phyloP scores from a whole-genome alignment of 2,797 vertebrate species.

The Myoxocephalus aenaeus region DNA sequence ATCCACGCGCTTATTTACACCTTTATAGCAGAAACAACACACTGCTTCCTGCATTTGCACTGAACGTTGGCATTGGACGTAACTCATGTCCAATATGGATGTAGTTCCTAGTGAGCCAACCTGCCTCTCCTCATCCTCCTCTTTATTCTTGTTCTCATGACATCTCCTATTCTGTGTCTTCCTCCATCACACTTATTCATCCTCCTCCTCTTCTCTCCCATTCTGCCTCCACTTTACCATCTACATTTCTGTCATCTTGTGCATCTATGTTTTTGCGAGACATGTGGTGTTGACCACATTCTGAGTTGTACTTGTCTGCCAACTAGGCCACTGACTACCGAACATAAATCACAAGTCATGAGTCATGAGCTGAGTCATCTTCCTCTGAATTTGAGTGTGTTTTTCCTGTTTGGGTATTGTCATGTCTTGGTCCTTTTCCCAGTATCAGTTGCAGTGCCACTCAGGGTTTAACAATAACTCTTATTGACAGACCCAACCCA shows the following conservation, averaged over 20 bases:
- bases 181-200: background rate
- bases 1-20: background rate
- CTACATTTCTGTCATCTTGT: too few species aligned
- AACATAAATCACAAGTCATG: background rate
- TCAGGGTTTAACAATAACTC: constrained; percentile 2
- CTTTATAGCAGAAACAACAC: background rate
- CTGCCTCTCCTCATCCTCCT: background rate
- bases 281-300: background rate
- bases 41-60: background rate
- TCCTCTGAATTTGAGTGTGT: background rate
- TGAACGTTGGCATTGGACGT: background rate
- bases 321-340: constrained; percentile 30
- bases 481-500: background rate
- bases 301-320: constrained; percentile 9
- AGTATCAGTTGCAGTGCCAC: background rate
- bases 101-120: background rate
- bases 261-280: background rate
- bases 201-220: background rate
- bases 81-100: background rate
- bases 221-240: too few species aligned
- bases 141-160: background rate
- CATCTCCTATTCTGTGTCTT: background rate
- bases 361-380: constrained; percentile 32
- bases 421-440: constrained; percentile 29
- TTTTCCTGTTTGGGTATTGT: constrained; percentile 5